These are phyloP conservation scores for Sinocyclocheilus maitianheensis DNA, from an alignment of 2,113 vertebrate species.

Conservation along the genomic window DNA sequence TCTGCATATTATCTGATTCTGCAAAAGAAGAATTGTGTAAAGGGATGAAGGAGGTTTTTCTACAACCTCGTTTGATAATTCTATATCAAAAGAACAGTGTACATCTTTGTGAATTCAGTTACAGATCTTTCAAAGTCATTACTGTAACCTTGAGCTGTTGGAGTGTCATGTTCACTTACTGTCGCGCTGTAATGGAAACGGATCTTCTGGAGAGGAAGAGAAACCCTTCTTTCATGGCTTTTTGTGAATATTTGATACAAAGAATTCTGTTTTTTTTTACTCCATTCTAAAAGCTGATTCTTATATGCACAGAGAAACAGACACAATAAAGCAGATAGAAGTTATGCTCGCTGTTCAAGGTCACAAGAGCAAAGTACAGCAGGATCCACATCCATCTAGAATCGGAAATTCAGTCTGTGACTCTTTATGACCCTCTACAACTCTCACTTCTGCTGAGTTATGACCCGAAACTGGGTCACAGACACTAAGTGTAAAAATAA, in stretches of 20 bases:
- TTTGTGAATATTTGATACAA: slow-evolving; percentile 17
- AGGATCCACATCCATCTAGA: neutral
- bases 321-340: neutral
- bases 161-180: slow-evolving; percentile 16
- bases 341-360: neutral
- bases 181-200: neutral
- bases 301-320: neutral
- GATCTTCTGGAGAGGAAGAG: slow-evolving; percentile 2
- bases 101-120: neutral
- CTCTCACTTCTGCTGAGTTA: neutral
- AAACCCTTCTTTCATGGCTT: neutral
- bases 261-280: neutral
- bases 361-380: neutral
- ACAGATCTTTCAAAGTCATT: neutral
- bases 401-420: neutral
- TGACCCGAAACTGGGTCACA: neutral
- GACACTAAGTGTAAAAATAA: neutral
- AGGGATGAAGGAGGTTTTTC: neutral
- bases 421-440: neutral
- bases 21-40: neutral
- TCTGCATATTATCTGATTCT: neutral
- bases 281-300: neutral
- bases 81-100: neutral
- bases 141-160: slow-evolving; percentile 4
- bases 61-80: neutral